A percentile compares a stretch with the other conserved stretches of the same genome.
phyloP scores from a whole-genome alignment of 2,797 vertebrate genomes.

The Spheniscus humboldti region DNA sequence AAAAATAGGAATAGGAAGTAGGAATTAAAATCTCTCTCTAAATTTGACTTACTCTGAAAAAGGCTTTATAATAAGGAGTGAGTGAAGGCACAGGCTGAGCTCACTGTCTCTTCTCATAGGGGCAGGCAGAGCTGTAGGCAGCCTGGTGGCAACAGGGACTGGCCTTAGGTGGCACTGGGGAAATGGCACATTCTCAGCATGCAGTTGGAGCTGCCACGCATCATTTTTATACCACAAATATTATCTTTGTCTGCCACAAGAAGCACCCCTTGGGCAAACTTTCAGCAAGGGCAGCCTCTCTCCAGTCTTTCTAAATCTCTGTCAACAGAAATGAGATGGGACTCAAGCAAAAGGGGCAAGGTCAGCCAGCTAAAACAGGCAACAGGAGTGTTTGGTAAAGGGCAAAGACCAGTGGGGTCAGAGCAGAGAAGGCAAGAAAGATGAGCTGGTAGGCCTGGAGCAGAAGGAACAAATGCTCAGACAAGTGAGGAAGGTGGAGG shows the following conservation, averaged over 20 bases:
- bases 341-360: background rate
- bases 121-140: background rate
- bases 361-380: background rate
- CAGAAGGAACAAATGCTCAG: background rate
- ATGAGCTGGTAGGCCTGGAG: background rate
- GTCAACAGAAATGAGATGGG: background rate
- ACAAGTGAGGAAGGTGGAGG: background rate
- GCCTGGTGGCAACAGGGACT: background rate
- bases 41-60: background rate
- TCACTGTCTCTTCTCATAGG: background rate
- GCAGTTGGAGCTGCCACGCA: background rate
- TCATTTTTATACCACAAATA: background rate
- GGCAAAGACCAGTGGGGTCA: background rate
- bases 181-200: background rate
- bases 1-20: background rate
- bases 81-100: background rate
- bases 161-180: background rate
- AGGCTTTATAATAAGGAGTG: background rate
- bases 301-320: background rate
- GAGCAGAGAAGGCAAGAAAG: background rate
- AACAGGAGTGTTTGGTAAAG: fast-evolving
- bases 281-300: background rate
- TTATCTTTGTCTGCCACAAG: background rate
- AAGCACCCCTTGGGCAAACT: background rate
- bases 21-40: background rate